Evolutionary conservation across 2,797 vertebrate species (phyloP), one percentile per base, ranked within the genome.

Genomic region (Sebastolobus altivelis): DNA sequence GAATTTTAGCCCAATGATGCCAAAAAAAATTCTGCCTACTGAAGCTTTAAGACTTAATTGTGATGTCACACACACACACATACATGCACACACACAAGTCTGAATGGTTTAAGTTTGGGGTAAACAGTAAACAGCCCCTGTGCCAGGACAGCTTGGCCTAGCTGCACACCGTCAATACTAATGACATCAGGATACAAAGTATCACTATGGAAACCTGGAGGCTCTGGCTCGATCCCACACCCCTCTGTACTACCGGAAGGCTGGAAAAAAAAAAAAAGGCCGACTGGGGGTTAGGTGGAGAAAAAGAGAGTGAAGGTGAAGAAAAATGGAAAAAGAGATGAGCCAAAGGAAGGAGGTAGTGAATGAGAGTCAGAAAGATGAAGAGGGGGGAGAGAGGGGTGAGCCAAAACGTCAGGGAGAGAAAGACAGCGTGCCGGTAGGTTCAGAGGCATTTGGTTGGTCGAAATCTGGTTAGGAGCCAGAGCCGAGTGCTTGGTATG

Each of bases 181-280:
- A 94, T 93, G 94, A 90, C 93, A 94, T 93, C 88, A 93, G 87
- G 90, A 93, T 72, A 95, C 93, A 93, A 91, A 92, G 91, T 89
- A 79, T 94, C 82, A 69, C 93, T 84, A 94, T 94, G 88, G 93
- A 85, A 93, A 93, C 94, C 83, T 75, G 79, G 81, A 89, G 77
- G 82, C 85, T 82, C 83, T 77, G 46, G 80, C 73, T 81, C 71
- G 40, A 70, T 81, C 85, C 84, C 81, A 79, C 78, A 83, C 37
- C 69, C 76, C 81, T 84, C 56, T 84, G 86, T 88, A 87, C 71
- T 61, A 93, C 86, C 85, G 87, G 89, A 94, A 93, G 86, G 37
- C 63, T 46, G 18, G 70, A 18, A 65, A 56, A 84, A 25, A 25
- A 25, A 25, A 76, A 70, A 88, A 83, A 74, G 67, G 65, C 62